Evolutionary conservation across 2,888 invertebrate genomes (phyloP), one percentile per base, ranked within the genome.

Genomic region (Cryptosula pallasiana): DNA sequence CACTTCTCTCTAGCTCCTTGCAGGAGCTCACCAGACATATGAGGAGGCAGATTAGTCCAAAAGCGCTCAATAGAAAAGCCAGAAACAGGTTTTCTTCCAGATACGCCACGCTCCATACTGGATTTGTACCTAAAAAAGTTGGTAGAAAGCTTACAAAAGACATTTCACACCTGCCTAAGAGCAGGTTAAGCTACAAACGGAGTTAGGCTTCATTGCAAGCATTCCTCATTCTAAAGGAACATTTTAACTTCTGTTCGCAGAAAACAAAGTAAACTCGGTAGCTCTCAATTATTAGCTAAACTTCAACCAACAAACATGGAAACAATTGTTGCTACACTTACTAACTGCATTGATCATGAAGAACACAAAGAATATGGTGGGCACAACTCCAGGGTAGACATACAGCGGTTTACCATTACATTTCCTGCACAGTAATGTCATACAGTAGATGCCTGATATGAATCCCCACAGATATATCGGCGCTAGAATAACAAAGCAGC

Each of bases 1-100:
- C 63, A n/a, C 63, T 63, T n/a, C 27, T 2, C 9, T 63, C 63
- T 32, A 63, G 63, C 32, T 63, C 25, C 13, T 9, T 5, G 63
- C 63, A 63, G 63, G 63, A 63, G 32, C 32, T 34, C 63, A 63
- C 63, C 63, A 63, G 34, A 34, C 63, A 63, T 32, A 63, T 63
- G 32, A 63, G 16, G 27, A 63, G 63, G 34, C 29, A 29, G 29
- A 63, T 32, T 25, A 32, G 29, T 63, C 63, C 63, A 9, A 63
- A 32, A 13, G 27, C 25, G 13, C 25, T 16, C 2, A 63, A n/a
- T n/a, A n/a, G 29, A 13, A 13, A 20, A 16, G 27, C 9, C 13
- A 32, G 29, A 5, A 13, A 16, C 3, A 63, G 29, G 2, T 32
- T 2, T 3, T 63, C 5, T 9, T 63, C 63, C 5, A 63, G 32